Conservation (phyloP, 2,113 vertebrate species). For the Nanorana parkeri region DNA sequence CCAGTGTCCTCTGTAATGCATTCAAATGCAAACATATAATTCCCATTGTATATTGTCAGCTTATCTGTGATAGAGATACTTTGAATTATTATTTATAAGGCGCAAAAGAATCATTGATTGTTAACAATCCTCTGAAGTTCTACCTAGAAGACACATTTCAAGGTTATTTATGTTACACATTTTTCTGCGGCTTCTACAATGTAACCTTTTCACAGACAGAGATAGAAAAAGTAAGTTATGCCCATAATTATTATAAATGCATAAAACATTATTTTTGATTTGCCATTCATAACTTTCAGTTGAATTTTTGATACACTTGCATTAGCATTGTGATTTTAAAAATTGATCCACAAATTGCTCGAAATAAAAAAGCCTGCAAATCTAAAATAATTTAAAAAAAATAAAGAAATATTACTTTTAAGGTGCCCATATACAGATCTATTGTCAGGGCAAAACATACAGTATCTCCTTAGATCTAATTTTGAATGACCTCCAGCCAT, state of each 20-base stretch:
- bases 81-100: constrained; percentile 46
- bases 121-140: constrained; percentile 21
- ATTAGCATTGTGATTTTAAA: neutral
- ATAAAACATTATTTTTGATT: neutral
- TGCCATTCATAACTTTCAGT: neutral
- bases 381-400: too few relatives aligned
- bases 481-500: too few relatives aligned
- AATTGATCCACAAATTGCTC: neutral
- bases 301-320: neutral
- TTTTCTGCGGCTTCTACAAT: neutral
- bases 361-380: too few relatives aligned
- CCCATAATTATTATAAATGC: neutral
- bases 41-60: neutral
- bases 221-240: neutral
- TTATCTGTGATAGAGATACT: constrained; percentile 1
- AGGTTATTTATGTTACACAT: constrained; percentile 27
- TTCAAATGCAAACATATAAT: constrained; percentile 9
- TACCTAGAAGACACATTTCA: constrained; percentile 12
- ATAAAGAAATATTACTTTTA: too few relatives aligned
- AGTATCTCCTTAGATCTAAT: too few relatives aligned
- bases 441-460: too few relatives aligned
- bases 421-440: too few relatives aligned
- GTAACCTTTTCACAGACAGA: neutral
- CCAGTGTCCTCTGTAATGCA: constrained; percentile 26
- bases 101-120: constrained; percentile 34